Conservation (phyloP, 1,140 invertebrate species). For the Pseudomyrmex flavicornis region DNA sequence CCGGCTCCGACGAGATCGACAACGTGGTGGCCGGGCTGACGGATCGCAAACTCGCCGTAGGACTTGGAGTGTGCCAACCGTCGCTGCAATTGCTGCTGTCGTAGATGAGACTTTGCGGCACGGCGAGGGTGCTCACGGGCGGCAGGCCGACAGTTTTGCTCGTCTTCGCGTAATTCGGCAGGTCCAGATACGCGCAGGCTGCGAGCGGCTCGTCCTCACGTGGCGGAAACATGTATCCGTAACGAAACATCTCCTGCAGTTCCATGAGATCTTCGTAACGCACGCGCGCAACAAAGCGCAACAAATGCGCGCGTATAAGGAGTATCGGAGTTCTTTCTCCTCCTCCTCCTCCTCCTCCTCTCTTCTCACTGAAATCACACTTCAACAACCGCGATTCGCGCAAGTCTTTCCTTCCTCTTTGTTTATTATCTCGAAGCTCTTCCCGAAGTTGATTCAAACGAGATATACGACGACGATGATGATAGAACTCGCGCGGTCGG, state of each 20-base stretch:
- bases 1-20: constrained; percentile 78
- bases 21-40: constrained; percentile 84
- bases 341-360: neutral
- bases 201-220: constrained; percentile 75
- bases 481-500: constrained; percentile 3
- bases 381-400: constrained; percentile 34
- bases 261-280: constrained; percentile 73
- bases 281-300: constrained; percentile 7
- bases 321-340: neutral
- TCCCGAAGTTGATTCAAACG: neutral
- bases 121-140: constrained; percentile 78
- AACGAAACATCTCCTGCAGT: constrained; percentile 83
- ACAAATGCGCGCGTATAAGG: neutral
- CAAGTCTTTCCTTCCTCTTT: neutral
- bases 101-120: constrained; percentile 78
- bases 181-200: constrained; percentile 76
- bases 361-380: constrained; percentile 60
- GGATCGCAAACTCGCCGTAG: constrained; percentile 86
- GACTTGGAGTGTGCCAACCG: constrained; percentile 87
- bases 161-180: constrained; percentile 77
- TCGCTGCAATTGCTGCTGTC: constrained; percentile 83
- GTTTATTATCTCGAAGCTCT: too few species aligned
- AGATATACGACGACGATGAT: neutral
- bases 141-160: constrained; percentile 73
- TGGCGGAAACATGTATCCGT: constrained; percentile 82